These are phyloP conservation scores for Zaprionus obscuricornis DNA, from an alignment of 2,888 invertebrate genomes.

Conservation along the genomic window DNA sequence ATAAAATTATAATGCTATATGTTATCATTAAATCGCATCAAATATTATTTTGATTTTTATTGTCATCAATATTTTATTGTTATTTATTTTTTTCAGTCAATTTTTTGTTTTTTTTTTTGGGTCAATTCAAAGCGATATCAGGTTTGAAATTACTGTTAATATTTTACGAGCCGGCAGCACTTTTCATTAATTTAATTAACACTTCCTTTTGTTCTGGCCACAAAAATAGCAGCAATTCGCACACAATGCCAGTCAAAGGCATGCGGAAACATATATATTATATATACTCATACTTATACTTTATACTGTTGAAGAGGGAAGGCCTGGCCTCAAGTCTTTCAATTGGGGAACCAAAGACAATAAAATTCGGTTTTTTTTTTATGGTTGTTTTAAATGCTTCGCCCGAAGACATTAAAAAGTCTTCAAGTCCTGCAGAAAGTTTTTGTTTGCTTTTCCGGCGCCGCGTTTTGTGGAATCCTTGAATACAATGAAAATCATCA, in stretches of 20 bases:
- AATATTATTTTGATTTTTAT: no score
- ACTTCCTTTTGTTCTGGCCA: conserved; percentile 37
- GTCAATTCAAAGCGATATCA: no score
- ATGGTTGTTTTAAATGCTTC: conserved; percentile 63
- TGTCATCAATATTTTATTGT: no score
- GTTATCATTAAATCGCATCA: no score
- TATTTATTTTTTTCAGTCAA: no score
- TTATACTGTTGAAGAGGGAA: conserved; percentile 20
- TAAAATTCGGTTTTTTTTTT: conserved; percentile 65
- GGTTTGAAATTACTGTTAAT: no score
- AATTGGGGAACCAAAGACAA: conserved; percentile 47
- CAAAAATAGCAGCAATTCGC: conserved; percentile 28
- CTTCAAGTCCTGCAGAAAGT: conserved; percentile 50
- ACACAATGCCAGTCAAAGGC: conserved; percentile 22
- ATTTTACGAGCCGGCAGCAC: no score
- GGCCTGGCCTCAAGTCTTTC: conserved; percentile 12
- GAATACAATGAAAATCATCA: conserved; percentile 42
- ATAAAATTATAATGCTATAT: no score
- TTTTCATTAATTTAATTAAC: conserved; percentile 61
- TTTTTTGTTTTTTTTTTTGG: no score
- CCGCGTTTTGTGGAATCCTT: conserved; percentile 20
- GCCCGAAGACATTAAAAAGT: conserved; percentile 63
- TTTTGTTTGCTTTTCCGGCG: conserved; percentile 31
- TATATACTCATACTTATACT: no score
- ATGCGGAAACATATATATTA: no score